Conservation (phyloP, 1,140 invertebrate genomes). For the Drosophila rhopaloa region DNA sequence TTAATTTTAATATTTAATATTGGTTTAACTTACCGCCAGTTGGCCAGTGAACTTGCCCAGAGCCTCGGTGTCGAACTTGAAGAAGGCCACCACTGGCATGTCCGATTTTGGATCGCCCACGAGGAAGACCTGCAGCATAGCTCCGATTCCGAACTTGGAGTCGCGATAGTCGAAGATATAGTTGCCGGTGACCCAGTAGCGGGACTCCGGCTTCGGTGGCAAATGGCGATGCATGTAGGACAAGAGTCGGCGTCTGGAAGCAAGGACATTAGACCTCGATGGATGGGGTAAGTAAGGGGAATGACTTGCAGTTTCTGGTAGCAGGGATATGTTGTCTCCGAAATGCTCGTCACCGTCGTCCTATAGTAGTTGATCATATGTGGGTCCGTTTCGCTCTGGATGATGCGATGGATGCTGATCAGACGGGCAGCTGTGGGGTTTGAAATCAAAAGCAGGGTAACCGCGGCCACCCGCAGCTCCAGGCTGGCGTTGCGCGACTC, state of each 20-base stretch:
- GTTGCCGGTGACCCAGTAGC: conserved; percentile 87
- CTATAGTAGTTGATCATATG: conserved; percentile 90
- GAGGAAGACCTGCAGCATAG: conserved; percentile 86
- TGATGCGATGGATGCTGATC: conserved; percentile 89
- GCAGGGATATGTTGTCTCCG: conserved; percentile 88
- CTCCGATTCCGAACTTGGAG: conserved; percentile 86
- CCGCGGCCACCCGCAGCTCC: conserved; percentile 88
- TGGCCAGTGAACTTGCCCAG: conserved; percentile 86
- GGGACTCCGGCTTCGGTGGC: conserved; percentile 83
- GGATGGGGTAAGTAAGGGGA: not conserved
- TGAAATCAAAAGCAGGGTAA: conserved; percentile 87
- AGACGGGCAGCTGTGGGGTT: conserved; percentile 88
- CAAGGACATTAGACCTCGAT: not conserved
- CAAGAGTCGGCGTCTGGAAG: conserved; percentile 86
- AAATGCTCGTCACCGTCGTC: conserved; percentile 89
- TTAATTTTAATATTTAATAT: too few relatives aligned
- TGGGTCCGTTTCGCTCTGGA: conserved; percentile 87
- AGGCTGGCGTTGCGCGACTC: conserved; percentile 88
- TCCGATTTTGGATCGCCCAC: conserved; percentile 88
- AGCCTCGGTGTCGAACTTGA: conserved; percentile 87
- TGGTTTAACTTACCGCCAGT: conserved; percentile 85
- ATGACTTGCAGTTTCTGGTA: conserved; percentile 86
- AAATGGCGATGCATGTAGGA: conserved; percentile 87
- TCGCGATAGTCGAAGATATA: conserved; percentile 88
- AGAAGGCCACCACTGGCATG: conserved; percentile 87